A percentile compares a stretch with the other conserved stretches of the same genome.
Evolutionary conservation across 2,797 vertebrate genomes (phyloP).

Genomic region (Taeniopygia guttata): DNA sequence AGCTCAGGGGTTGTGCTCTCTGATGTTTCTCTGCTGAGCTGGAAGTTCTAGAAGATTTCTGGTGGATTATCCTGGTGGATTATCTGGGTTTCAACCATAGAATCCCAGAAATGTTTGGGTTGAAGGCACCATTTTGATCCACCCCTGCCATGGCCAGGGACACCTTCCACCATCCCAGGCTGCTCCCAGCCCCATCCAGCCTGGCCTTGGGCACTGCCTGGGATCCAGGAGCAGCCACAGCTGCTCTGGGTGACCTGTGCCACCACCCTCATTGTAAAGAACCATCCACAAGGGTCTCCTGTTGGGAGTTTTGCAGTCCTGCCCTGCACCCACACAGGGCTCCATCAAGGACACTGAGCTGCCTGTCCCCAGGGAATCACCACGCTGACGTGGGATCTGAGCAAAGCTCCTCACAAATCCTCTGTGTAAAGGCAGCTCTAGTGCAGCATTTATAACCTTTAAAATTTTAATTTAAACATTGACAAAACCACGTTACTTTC

Average conservation of each 20-base stretch:
- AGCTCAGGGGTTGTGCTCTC: fast-evolving
- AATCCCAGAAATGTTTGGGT: neutral
- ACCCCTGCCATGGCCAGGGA: neutral
- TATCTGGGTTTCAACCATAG: neutral
- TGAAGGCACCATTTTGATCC: neutral
- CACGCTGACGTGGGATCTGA: fast-evolving
- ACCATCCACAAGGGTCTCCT: neutral
- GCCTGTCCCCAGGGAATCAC: neutral
- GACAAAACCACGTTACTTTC: slow-evolving; percentile 72
- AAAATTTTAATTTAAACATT: slow-evolving; percentile 77
- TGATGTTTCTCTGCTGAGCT: neutral
- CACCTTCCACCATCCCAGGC: fast-evolving
- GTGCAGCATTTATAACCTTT: slow-evolving; percentile 59
- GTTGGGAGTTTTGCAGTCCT: neutral
- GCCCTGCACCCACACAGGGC: neutral
- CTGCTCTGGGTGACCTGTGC: neutral
- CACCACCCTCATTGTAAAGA: neutral
- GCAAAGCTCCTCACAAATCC: neutral
- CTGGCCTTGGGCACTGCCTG: neutral
- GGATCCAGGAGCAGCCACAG: neutral
- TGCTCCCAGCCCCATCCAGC: fast-evolving
- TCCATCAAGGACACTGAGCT: fast-evolving
- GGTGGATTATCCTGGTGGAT: neutral
- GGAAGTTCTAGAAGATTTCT: neutral
- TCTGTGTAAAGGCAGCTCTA: neutral